A percentile compares a stretch with the other conserved stretches of the same genome.
These are phyloP conservation scores for Drosophila putrida DNA, from an alignment of 2,888 invertebrate species.

Conservation along the genomic window DNA sequence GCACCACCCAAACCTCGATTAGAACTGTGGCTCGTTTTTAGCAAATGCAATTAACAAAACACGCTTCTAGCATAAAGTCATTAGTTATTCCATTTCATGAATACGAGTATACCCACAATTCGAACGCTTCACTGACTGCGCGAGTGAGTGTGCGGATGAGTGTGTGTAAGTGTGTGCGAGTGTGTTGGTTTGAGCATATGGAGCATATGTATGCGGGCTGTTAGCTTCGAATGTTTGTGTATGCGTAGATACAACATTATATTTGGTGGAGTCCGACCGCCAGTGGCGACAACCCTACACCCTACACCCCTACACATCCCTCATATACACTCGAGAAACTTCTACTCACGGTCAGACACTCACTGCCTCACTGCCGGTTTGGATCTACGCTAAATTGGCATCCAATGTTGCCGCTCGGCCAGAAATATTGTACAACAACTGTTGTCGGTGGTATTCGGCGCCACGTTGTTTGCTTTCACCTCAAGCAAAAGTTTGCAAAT, in stretches of 20 bases:
- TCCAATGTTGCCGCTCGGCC: constrained; percentile 61
- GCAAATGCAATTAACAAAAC: constrained; percentile 80
- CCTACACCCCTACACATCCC: not conserved
- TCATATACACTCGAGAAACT: not conserved
- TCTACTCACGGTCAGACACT: not conserved
- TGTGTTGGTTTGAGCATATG: constrained; percentile 60
- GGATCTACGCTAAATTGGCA: constrained; percentile 70
- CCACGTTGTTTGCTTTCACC: constrained; percentile 78
- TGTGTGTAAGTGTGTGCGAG: constrained; percentile 19
- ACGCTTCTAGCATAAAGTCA: constrained; percentile 81
- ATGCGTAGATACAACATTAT: constrained; percentile 55
- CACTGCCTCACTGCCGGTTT: constrained; percentile 27
- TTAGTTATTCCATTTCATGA: constrained; percentile 80
- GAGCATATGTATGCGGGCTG: constrained; percentile 48
- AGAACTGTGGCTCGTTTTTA: constrained; percentile 71
- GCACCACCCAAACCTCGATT: constrained; percentile 19
- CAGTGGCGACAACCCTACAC: constrained; percentile 44
- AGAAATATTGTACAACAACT: constrained; percentile 44
- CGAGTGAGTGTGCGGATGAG: constrained; percentile 37
- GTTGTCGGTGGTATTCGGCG: constrained; percentile 72
- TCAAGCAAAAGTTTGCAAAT: constrained; percentile 74
- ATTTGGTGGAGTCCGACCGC: constrained; percentile 73
- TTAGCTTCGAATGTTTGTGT: constrained; percentile 27
- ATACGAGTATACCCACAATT: constrained; percentile 65
- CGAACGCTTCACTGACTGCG: constrained; percentile 71